A percentile compares a stretch with the other conserved stretches of the same genome.
phyloP scores from a whole-genome alignment of 2,888 invertebrate species.

The Agriotes lineatus region DNA sequence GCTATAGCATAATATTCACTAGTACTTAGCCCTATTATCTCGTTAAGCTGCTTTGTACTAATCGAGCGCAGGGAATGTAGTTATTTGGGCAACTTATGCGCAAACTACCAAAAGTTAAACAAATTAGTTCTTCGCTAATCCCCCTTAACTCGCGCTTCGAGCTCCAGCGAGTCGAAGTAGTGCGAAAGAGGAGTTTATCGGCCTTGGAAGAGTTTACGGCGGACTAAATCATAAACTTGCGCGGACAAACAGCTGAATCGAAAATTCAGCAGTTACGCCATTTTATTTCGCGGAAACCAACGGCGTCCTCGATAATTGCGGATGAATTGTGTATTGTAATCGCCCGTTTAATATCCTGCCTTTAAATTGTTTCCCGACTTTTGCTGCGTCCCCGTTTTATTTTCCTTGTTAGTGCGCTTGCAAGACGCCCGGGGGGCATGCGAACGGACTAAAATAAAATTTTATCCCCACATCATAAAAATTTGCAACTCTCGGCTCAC shows the following conservation, averaged over 20 bases:
- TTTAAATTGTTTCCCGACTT: constrained; percentile 26
- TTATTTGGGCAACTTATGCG: background rate
- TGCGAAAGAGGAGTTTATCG: too few relatives aligned
- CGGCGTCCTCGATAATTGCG: constrained; percentile 8
- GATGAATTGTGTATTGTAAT: constrained; percentile 23
- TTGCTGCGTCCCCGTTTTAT: constrained; percentile 26
- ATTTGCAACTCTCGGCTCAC: background rate
- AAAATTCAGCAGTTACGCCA: background rate
- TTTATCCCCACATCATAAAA: background rate
- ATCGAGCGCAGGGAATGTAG: constrained; percentile 2
- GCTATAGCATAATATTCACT: constrained; percentile 18
- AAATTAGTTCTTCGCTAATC: too few relatives aligned
- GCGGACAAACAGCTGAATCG: background rate
- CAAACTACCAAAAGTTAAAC: too few relatives aligned
- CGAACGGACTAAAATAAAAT: background rate
- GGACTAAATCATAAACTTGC: background rate
- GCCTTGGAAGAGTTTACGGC: background rate
- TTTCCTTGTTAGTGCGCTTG: constrained; percentile 26
- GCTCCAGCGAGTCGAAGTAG: too few relatives aligned
- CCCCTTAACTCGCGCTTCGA: too few relatives aligned
- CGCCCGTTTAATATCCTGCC: constrained; percentile 24
- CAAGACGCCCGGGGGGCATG: background rate
- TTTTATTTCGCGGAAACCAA: constrained; percentile 1
- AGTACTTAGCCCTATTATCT: constrained; percentile 31
- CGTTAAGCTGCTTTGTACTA: constrained; percentile 30